phyloP scores from a whole-genome alignment of 2,888 invertebrate genomes.

The Auanema sp. region DNA sequence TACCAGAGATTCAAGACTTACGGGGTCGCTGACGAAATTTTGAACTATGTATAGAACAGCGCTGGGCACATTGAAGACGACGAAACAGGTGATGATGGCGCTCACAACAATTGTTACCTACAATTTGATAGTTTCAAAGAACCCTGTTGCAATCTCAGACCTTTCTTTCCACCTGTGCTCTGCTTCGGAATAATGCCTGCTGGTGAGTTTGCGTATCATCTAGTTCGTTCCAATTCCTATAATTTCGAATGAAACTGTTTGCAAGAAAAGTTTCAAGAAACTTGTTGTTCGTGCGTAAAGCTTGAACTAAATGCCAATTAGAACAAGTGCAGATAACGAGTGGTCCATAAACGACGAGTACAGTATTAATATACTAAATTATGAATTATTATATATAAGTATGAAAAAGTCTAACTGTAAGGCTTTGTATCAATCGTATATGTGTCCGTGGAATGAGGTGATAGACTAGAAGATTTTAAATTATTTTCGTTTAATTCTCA shows the following conservation, averaged over 20 bases:
- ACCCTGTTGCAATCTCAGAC: neutral
- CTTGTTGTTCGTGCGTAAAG: constrained; percentile 35
- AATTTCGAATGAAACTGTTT: constrained; percentile 6
- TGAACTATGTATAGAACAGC: constrained; percentile 33
- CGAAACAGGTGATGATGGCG: constrained; percentile 42
- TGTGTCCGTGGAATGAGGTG: constrained; percentile 25
- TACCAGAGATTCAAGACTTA: constrained; percentile 7
- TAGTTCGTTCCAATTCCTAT: constrained; percentile 3
- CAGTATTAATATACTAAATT: constrained; percentile 34
- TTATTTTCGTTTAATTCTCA: neutral
- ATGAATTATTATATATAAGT: neutral
- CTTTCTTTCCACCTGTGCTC: constrained; percentile 16
- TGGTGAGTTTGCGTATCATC: constrained; percentile 13
- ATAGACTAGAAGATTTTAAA: constrained; percentile 9
- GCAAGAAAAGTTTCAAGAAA: constrained; percentile 2
- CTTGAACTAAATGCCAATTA: constrained; percentile 38
- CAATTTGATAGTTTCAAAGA: constrained; percentile 8
- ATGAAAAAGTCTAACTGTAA: too few relatives aligned
- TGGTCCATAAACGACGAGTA: constrained; percentile 38
- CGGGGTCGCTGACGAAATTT: constrained; percentile 13
- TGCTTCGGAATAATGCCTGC: constrained; percentile 12
- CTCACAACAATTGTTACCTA: constrained; percentile 48
- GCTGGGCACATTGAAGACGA: constrained; percentile 46
- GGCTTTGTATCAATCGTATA: too few relatives aligned
- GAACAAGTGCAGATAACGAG: constrained; percentile 32